phyloP scores from a whole-genome alignment of 2,113 vertebrate species.

The Hyperopisus bebe region DNA sequence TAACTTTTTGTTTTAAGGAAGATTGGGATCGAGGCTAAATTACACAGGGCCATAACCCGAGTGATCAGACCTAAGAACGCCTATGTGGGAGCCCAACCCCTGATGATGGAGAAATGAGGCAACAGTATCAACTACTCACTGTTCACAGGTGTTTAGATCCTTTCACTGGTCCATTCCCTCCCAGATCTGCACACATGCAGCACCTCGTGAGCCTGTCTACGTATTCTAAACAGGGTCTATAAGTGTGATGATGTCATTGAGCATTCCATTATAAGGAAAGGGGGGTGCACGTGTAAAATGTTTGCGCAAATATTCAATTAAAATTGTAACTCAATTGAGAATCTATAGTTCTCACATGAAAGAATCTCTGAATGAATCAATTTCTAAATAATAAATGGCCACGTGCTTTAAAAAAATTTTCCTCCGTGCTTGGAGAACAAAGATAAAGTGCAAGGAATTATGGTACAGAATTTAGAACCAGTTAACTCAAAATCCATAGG shows the following conservation, averaged over 20 bases:
- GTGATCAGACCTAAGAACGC: too few species aligned
- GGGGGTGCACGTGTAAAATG: not conserved
- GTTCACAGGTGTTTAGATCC: not conserved
- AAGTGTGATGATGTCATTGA: not conserved
- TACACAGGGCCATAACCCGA: too few species aligned
- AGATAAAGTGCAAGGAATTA: not conserved
- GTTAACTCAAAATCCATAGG: not conserved
- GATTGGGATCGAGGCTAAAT: too few species aligned
- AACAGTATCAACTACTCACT: not conserved
- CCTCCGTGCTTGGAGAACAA: not conserved
- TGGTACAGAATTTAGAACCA: not conserved
- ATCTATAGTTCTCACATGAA: not conserved
- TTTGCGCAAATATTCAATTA: not conserved
- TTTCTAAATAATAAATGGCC: not conserved
- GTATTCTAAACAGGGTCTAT: not conserved
- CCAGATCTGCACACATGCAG: not conserved
- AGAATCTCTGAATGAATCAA: not conserved
- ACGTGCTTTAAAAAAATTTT: not conserved
- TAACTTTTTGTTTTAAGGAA: too few species aligned
- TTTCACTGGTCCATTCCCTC: not conserved
- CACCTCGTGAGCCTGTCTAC: not conserved
- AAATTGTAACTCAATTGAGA: not conserved
- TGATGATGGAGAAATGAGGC: not conserved
- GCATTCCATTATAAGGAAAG: not conserved
- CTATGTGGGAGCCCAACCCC: not conserved